These are phyloP conservation scores for Bombus soroeensis DNA, from an alignment of 1,140 invertebrate genomes.

Conservation along the genomic window DNA sequence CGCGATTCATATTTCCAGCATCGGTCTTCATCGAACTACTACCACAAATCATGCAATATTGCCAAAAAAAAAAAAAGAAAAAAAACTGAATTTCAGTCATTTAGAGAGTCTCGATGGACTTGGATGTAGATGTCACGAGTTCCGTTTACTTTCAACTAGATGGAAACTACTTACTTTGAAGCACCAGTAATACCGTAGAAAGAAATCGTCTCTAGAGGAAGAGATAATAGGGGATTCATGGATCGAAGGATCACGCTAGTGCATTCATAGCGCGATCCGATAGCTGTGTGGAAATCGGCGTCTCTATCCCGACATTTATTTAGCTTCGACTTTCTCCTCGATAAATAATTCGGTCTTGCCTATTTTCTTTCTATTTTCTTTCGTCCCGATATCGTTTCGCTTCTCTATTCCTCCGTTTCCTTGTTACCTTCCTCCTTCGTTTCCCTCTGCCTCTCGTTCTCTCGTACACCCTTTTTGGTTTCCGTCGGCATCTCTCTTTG, in stretches of 20 bases:
- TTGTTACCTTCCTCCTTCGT: constrained; percentile 31
- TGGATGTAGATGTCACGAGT: background rate
- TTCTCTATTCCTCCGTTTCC: background rate
- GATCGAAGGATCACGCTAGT: constrained; percentile 46
- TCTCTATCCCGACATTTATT: constrained; percentile 74
- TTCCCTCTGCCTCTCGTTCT: constrained; percentile 42
- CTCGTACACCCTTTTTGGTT: constrained; percentile 36
- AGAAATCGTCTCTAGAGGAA: constrained; percentile 21
- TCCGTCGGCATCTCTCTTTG: constrained; percentile 19
- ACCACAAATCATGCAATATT: background rate
- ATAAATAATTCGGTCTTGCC: constrained; percentile 78
- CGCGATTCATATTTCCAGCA: background rate
- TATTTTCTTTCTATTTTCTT: constrained; percentile 38
- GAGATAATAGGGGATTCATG: constrained; percentile 65
- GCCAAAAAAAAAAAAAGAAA: background rate
- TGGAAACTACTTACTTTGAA: constrained; percentile 13
- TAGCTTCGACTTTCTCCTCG: constrained; percentile 77
- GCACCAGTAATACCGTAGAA: constrained; percentile 19
- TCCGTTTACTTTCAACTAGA: constrained; percentile 23
- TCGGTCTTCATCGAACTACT: background rate
- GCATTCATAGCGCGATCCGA: constrained; percentile 31
- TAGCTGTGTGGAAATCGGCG: constrained; percentile 75
- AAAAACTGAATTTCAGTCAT: constrained; percentile 32
- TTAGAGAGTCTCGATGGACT: background rate
- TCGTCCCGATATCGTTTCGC: background rate